phyloP scores from a whole-genome alignment of 1,140 invertebrate species.

The Pachypsylla venusta region DNA sequence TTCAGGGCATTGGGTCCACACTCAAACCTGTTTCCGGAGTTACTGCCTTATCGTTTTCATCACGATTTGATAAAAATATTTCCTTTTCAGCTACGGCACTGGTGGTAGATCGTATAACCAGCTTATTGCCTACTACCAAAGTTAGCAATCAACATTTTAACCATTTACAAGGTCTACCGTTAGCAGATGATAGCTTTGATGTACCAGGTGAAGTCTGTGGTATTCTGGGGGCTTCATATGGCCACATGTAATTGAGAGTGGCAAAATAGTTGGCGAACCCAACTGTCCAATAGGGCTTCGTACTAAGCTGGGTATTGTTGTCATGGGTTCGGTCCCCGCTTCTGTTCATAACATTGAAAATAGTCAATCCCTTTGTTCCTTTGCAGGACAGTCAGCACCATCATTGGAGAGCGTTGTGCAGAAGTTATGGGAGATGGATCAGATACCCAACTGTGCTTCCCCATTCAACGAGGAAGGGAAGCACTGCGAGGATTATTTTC shows the following conservation, averaged over 20 bases:
- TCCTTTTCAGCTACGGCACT: no score
- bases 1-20: no score
- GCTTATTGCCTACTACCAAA: no score
- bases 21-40: no score
- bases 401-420: neutral
- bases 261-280: neutral
- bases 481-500: neutral
- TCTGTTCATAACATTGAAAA: neutral
- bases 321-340: neutral
- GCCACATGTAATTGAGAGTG: neutral
- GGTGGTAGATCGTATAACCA: no score
- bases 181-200: neutral
- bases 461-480: neutral
- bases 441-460: neutral
- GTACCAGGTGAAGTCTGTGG: neutral
- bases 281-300: neutral
- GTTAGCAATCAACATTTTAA: no score
- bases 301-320: neutral
- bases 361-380: neutral
- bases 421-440: neutral
- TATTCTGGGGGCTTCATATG: neutral
- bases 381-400: neutral
- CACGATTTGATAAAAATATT: no score
- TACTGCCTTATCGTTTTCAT: no score
- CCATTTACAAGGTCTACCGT: neutral